A percentile compares a stretch with the other conserved stretches of the same genome.
These are phyloP conservation scores for Eristalis pertinax DNA, from an alignment of 2,888 invertebrate species.

Conservation along the genomic window DNA sequence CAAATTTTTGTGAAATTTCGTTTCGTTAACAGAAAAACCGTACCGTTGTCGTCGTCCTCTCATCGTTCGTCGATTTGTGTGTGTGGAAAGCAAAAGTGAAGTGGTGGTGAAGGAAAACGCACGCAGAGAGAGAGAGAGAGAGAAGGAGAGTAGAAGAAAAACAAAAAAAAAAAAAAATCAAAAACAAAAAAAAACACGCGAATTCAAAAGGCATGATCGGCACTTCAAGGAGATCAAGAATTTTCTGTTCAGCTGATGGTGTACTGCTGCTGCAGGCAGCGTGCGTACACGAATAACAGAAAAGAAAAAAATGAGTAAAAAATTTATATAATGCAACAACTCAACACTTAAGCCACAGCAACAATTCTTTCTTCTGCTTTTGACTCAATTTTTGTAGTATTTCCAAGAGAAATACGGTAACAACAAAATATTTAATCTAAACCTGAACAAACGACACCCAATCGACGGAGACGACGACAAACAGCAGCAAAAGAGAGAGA, in stretches of 20 bases:
- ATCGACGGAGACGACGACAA: background rate
- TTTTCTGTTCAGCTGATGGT: constrained; percentile 72
- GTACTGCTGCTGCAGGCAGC: constrained; percentile 44
- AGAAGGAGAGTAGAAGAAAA: background rate
- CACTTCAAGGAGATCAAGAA: constrained; percentile 73
- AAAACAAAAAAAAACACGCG: constrained; percentile 41
- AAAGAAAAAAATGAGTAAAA: constrained; percentile 41
- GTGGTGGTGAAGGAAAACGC: background rate
- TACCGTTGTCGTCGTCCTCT: background rate
- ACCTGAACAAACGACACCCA: background rate
- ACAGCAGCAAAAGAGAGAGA: background rate
- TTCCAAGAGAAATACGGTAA: background rate
- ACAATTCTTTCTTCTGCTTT: constrained; percentile 11
- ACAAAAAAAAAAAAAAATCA: too few relatives aligned
- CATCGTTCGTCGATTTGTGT: background rate
- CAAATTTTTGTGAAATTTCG: background rate
- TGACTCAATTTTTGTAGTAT: background rate
- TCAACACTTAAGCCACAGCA: constrained; percentile 30
- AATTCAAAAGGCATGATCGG: constrained; percentile 73
- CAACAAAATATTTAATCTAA: background rate
- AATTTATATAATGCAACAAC: constrained; percentile 21
- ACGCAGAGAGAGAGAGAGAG: background rate
- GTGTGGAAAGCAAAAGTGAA: background rate
- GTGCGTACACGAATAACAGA: constrained; percentile 62
- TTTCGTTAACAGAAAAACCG: background rate